These are phyloP conservation scores for Neosilurus mollespiculum DNA, from an alignment of 2,797 vertebrate genomes.

Conservation along the genomic window DNA sequence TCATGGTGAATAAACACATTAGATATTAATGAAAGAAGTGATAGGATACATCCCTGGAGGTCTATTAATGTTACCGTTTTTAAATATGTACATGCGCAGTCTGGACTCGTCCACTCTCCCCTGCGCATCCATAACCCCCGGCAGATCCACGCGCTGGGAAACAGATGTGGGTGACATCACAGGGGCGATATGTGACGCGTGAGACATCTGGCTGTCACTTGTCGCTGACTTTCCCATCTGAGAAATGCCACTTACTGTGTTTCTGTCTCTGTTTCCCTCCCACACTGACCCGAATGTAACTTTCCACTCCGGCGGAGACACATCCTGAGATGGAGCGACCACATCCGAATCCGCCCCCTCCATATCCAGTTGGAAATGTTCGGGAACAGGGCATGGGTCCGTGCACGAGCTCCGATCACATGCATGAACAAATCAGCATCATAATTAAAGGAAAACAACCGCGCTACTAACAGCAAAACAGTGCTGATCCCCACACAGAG, in stretches of 20 bases:
- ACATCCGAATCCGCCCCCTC: background rate
- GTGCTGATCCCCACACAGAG: background rate
- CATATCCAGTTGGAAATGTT: conserved; percentile 3
- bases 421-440: background rate
- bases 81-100: conserved; percentile 74
- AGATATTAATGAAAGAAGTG: background rate
- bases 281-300: background rate
- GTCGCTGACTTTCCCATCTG: background rate
- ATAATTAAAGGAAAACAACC: background rate
- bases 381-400: background rate
- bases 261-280: background rate
- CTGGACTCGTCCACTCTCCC: conserved; percentile 79
- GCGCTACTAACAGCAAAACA: background rate
- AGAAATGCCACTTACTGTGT: background rate
- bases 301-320: conserved; percentile 4
- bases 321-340: conserved; percentile 2
- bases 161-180: conserved; percentile 57
- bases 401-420: background rate
- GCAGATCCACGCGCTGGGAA: conserved; percentile 63
- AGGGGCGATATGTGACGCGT: conserved; percentile 53
- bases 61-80: conserved; percentile 67
- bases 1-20: background rate
- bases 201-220: background rate
- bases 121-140: conserved; percentile 77
- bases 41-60: background rate